Percentiles rank a stretch among this genome's conserved stretches.
These are phyloP conservation scores for Seriola dumerili DNA, from an alignment of 2,113 vertebrate genomes.

Conservation along the genomic window DNA sequence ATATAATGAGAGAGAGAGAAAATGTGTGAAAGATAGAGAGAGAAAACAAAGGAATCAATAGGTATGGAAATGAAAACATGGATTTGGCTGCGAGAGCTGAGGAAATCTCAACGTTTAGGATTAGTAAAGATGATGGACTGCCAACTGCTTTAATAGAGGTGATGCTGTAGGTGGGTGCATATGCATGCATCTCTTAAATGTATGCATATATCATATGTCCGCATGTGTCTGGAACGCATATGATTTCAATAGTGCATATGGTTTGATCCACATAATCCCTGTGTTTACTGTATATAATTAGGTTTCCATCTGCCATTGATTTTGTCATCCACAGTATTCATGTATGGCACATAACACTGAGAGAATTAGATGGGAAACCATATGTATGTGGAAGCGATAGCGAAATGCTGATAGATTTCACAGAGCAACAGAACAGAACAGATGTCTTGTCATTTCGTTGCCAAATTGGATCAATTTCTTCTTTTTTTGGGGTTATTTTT, in stretches of 20 bases:
- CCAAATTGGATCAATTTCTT: conserved; percentile 49
- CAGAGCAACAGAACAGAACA: conserved; percentile 47
- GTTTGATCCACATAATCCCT: conserved; percentile 44
- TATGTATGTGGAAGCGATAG: conserved; percentile 27
- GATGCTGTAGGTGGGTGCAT: conserved; percentile 32
- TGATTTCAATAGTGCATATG: conserved; percentile 6
- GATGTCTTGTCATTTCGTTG: conserved; percentile 59
- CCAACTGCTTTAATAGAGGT: conserved; percentile 45
- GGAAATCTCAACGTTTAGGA: conserved; percentile 55
- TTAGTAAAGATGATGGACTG: conserved; percentile 66
- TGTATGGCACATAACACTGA: conserved; percentile 23
- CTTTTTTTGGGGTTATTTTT: conserved; percentile 26
- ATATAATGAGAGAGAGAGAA: conserved; percentile 31
- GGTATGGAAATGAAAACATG: conserved; percentile 69
- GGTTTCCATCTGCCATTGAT: conserved; percentile 55
- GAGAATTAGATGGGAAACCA: conserved; percentile 23
- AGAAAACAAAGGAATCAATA: conserved; percentile 67
- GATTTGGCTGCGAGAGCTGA: conserved; percentile 62
- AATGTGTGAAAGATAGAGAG: conserved; percentile 1
- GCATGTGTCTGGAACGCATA: neutral
- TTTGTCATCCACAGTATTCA: conserved; percentile 29
- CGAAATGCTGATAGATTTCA: conserved; percentile 23
- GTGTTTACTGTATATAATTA: conserved; percentile 53
- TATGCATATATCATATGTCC: conserved; percentile 10
- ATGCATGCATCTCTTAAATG: conserved; percentile 28